Evolutionary conservation across 2,888 invertebrate species (phyloP), one percentile per base, ranked within the genome.

Genomic region (Campoplex capitator): DNA sequence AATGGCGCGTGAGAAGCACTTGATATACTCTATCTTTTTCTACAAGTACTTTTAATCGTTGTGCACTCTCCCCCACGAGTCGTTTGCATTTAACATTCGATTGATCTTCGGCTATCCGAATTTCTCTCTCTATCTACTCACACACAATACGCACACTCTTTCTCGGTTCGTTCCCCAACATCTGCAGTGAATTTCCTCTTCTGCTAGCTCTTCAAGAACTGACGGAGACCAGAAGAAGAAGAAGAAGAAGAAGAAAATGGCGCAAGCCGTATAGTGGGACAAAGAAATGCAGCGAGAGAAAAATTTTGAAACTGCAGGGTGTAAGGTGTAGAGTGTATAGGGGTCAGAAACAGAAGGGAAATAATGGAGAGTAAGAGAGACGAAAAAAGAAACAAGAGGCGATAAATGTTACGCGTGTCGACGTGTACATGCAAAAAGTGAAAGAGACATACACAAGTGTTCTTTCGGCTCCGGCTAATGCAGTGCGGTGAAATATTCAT

Each of bases 401-500:
- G 76, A 82, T 77, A 71, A 62, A 87, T 65, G 48, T 65, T 42
- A 67, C 48, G 68, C 70, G 87, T 88, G 88, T 65, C 84, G 80
- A 58, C 83, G 85, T 78, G 71, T 58, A 58, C 84, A 56, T 90
- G 89, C 89, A 90, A 90, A 90, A 91, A 92, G 91, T 92, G 91
- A 91, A 92, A 91, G 92, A 92, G 91, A 91, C 91, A 91, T 91
- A 88, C 86, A 88, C 88, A 91, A 91, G 91, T 91, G 90, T 90
- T 88, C 91, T 92, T 92, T 92, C 91, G 84, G 91, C 91, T 83
- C 76, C 89, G 91, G 93, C 93, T 94, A 93, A 93, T 94, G 93
- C 92, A 93, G 92, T 91, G 91, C 93, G 91, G 93, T 94, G 93
- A 94, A 94, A 94, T 94, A 94, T 94, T 94, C 94, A 94, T 93